Evolutionary conservation across 2,113 vertebrate species (phyloP), one percentile per base, ranked within the genome.

Genomic region (Pollachius pollachius): DNA sequence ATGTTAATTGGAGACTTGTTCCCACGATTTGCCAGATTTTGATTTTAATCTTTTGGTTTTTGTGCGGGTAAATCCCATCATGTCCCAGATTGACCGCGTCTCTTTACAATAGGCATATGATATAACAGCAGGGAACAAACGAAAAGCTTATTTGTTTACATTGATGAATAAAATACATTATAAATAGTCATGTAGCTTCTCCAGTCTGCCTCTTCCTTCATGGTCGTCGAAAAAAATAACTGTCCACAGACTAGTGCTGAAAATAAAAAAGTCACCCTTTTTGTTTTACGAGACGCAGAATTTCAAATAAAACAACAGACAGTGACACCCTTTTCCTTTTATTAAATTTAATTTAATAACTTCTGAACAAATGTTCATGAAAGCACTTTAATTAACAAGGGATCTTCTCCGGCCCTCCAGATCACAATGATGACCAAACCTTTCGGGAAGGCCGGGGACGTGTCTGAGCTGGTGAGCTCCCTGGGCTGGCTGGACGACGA

Each of bases 401-500:
- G 8, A 48, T 13, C 41, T 12, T 11, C 41, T 12, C 41, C 11
- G 9, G 41, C 23, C 64, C 27, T 67, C 17, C 81, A 98, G 95
- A 81, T 85, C 73, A 82, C 79, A 68, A 93, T 91, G 91, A 96
- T 96, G 95, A 92, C 92, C 86, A 96, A 95, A 82, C 82, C 81
- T 0, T 94, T 91, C 1, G 6, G 86, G 81, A 91, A 96, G 62
- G 21, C 88, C 59, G 88, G 88, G 21, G 94, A 94, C 62, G 85
- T 95, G 90, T 90, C 87, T 0, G 94, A 97, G 75, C 89, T 97
- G 3, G 88, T 94, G 75, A 93, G 79, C 82, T 84, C 92, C 18
- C 91, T 94, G 0, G 81, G 89, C 34, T 99, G 96, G 95, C 82
- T 94, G 68, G 95, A 94, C 0, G 94, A 94, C 41, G 80, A 90